Evolutionary conservation across 2,888 invertebrate genomes (phyloP), one percentile per base, ranked within the genome.

Genomic region (Axea sp.): DNA sequence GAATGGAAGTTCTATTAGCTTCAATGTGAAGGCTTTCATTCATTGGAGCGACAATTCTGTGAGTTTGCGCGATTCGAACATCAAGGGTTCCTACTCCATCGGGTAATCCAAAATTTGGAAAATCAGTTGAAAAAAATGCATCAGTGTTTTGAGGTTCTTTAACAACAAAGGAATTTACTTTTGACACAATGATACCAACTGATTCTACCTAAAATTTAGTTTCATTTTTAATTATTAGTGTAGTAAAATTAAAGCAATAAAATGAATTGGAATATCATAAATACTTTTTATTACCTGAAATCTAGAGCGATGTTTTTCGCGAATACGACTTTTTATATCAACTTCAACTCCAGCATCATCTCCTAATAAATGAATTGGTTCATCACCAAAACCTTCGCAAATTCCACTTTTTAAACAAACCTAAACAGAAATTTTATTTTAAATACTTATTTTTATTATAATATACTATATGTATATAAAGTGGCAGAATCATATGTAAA

Each of bases 71-170:
- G 80, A 92, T 89, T 88, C 92, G 92, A 0, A 93, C 91, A 4
- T 91, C 88, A 1, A 95, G 85, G 55, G 90, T 91, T 30, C 91
- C 90, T 0, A 93, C 91, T 0, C 93, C 92, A 37, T 90, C 90
- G 0, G 94, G 92, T 30, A 96, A 88, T 30, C 92, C 92, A 83
- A 94, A 93, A 55, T 92, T 91, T 0, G 94, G 93, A 1, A 92
- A 91, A 28, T 91, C 91, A 0, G 95, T 94, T n/a, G 93, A 93
- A 85, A 96, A 96, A 33, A 96, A 90, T 0, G 90, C 86, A 43
- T 90, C 89, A 0, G 92, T 92, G 1, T 91, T 90, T 8, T 88
- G 89, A 0, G 92, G 92, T 83, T 94, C 92, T 45, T 91, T 90
- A 0, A 96, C 89, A 74, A 92, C 91, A 79, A 96, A 91, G 0